Evolutionary conservation across 2,113 vertebrate species (phyloP).

Genomic region (Anas platyrhynchos): DNA sequence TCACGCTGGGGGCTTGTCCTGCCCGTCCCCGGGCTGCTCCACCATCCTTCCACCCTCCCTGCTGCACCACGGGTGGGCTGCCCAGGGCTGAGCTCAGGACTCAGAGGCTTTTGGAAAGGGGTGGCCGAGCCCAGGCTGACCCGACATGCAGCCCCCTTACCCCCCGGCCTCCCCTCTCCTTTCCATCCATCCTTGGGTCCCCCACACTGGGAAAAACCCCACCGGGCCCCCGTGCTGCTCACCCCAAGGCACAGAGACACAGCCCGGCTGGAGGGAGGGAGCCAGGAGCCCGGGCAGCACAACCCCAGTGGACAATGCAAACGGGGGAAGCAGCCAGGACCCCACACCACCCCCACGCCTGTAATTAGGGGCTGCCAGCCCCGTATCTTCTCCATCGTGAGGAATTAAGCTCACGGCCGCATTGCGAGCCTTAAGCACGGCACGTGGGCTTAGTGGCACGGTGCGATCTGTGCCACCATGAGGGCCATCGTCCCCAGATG

Average conservation of each 20-base stretch:
- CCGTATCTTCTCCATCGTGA: conserved; percentile 54
- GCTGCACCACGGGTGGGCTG: not conserved
- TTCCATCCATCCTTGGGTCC: not conserved
- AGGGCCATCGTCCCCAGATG: conserved; percentile 50
- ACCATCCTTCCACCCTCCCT: not conserved
- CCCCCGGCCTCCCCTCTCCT: not conserved
- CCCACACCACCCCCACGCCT: not conserved
- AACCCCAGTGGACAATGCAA: not conserved
- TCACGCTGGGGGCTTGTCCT: fast-evolving
- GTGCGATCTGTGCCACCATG: conserved; percentile 21
- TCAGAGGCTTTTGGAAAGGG: not conserved
- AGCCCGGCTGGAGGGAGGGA: not conserved
- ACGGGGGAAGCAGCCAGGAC: not conserved
- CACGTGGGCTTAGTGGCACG: conserved; percentile 25
- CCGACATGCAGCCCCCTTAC: not conserved
- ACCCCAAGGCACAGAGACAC: not conserved
- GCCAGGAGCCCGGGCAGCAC: not conserved
- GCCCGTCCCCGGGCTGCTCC: not conserved
- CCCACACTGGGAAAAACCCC: not conserved
- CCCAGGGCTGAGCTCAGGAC: not conserved
- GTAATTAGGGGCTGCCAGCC: conserved; percentile 60
- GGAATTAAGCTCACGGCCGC: conserved; percentile 43
- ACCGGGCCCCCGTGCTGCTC: not conserved
- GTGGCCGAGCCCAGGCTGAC: not conserved
- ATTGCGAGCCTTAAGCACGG: conserved; percentile 47